Base-by-base conservation (phyloP, 1,140 invertebrate species). In the Carposina sasakii region DNA sequence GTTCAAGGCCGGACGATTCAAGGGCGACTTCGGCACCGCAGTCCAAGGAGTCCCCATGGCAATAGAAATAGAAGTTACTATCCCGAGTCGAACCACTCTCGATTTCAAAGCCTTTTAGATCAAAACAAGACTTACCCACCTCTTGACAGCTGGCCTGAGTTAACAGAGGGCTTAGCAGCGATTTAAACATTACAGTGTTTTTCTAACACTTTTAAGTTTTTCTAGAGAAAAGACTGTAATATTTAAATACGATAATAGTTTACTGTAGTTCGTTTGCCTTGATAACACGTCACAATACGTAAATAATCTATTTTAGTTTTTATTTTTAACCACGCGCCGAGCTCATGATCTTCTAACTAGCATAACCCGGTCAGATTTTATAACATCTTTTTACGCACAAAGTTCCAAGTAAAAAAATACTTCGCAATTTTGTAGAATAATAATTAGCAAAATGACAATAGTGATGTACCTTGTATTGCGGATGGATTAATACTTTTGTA, bases 61-160 rank as follows among this genome's bases (percentile, higher is more conserved):
- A 52, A 54, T 50, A 44, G 54, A 40, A 24, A 40, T 59, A 6
- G 13, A 22, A n/a, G 39, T 24, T 20, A 17, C 5, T 4, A 3
- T 20, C 5, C 4, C n/a, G 10, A 12, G 15, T 24, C n/a, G 4
- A 4, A 9, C 19, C 5, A 12, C 8, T 21, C 30, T 30, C 37
- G 20, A 47, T 15, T 36, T 26, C 20, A 49, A 34, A 44, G 59
- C 41, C 52, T 52, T 52, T 52, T 39, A 20, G 42, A 57, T 61
- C 64, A 70, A 56, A 58, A 40, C 55, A 72, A 85, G 83, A 87
- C 86, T 88, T 88, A 88, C 87, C 87, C 84, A 88, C 87, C 87
- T 88, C 87, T 88, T 88, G 87, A 85, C 87, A 88, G 78, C 77
- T 81, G 76, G 82, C 86, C 63, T 79, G 71, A 69, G 82, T 78